These are phyloP conservation scores for Hozukius guyotensis DNA, from an alignment of 2,797 vertebrate genomes.

Conservation along the genomic window DNA sequence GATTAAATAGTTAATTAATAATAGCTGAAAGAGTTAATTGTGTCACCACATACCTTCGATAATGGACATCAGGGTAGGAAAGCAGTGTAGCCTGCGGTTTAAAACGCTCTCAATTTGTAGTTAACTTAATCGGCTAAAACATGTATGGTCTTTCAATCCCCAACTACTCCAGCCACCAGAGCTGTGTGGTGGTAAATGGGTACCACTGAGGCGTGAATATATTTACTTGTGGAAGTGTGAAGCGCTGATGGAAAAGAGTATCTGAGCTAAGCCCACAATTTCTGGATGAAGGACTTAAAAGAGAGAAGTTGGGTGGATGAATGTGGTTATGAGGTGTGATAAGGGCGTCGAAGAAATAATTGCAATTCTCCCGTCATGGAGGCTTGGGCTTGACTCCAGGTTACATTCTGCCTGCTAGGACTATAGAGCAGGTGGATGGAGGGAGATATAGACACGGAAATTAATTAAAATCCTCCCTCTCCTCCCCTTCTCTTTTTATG, in stretches of 20 bases:
- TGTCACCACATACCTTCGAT: background rate
- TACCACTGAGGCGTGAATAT: background rate
- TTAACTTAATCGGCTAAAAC: background rate
- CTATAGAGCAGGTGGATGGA: constrained; percentile 56
- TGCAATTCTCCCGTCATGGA: constrained; percentile 45
- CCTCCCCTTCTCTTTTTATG: constrained; percentile 37
- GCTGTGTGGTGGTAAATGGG: background rate
- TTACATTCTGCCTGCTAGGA: constrained; percentile 36
- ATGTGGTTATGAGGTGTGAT: constrained; percentile 45
- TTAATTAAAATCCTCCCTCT: constrained; percentile 62
- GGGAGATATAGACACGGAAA: constrained; percentile 55
- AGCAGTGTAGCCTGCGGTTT: background rate
- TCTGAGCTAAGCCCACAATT: constrained; percentile 12
- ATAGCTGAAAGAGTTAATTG: background rate
- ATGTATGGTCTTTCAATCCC: background rate
- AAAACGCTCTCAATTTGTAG: background rate
- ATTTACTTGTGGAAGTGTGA: constrained; percentile 29
- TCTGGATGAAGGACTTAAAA: constrained; percentile 30
- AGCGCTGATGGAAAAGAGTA: constrained; percentile 7
- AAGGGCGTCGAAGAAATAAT: constrained; percentile 50
- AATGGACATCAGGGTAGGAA: background rate
- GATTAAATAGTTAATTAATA: background rate
- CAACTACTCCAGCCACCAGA: background rate
- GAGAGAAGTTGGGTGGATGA: constrained; percentile 21
- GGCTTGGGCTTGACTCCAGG: constrained; percentile 50